Evolutionary conservation across 2,888 invertebrate genomes (phyloP), one percentile per base, ranked within the genome.

Genomic region (Carpatolechia fugitivella): DNA sequence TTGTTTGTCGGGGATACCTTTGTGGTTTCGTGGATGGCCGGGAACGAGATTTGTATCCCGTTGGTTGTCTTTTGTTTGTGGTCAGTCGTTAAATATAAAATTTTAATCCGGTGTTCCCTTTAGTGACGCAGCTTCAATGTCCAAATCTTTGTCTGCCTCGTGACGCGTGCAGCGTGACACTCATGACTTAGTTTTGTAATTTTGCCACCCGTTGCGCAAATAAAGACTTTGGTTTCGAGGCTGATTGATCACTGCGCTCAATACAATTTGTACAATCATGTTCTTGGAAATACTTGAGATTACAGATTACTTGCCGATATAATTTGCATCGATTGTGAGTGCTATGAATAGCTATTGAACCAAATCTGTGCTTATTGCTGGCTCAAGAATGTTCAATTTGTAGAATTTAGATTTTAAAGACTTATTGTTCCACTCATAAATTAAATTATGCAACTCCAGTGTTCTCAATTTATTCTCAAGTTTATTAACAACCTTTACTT

Each of bases 1-100:
- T 79, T 72, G 38, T 74, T 58, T 69, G 72, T 73, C 65, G 76
- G 80, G 77, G 78, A 80, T 81, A 78, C 76, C 76, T 82, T 81
- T 82, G 82, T 80, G 80, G 79, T 78, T 69, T 68, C 69, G 70
- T 69, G 69, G 60, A 51, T 55, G 51, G 60, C 62, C 56, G 47
- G 62, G 63, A 63, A 62, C 60, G 59, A 62, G 67, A 61, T 58
- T 60, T 60, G 61, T 50, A 60, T 69, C 59, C 74, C 68, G 70
- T 75, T 76, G 74, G 70, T 70, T 72, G 65, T 58, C 60, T 64
- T 65, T 68, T 64, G 62, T 68, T 68, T 68, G 63, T 69, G 66
- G 68, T 66, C 60, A 61, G 58, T 60, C 54, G 53, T 60, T 58
- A 16, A 52, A 52, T 52, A 52, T n/a, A 52, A 61, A 58, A 50